A percentile compares a stretch with the other conserved stretches of the same genome.
phyloP scores from a whole-genome alignment of 1,140 invertebrate species.

The Nasonia vitripennis region DNA sequence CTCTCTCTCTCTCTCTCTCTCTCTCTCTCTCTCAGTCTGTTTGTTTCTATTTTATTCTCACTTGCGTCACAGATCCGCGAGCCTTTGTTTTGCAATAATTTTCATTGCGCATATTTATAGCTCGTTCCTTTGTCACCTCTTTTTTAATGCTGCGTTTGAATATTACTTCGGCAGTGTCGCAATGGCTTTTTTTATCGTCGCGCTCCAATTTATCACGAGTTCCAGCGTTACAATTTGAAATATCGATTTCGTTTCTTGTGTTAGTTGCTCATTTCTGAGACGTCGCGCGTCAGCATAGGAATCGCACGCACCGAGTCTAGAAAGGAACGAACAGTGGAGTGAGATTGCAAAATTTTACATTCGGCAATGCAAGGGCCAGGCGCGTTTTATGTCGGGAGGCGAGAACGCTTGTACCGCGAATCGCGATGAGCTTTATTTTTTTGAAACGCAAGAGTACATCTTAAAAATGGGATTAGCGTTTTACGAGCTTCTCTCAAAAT shows the following conservation, averaged over 20 bases:
- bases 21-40: neutral
- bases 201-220: neutral
- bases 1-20: no score
- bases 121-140: neutral
- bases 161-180: neutral
- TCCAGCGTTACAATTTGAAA: no score
- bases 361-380: no score
- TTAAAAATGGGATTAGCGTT: constrained; percentile 12
- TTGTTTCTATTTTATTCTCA: neutral
- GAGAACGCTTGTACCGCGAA: neutral
- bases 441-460: neutral
- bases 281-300: no score
- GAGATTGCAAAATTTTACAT: no score
- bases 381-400: no score
- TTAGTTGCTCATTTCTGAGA: no score
- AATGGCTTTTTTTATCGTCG: neutral
- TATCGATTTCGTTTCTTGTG: no score
- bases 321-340: no score
- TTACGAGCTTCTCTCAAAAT: constrained; percentile 32
- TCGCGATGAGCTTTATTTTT: neutral
- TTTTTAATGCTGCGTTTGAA: neutral
- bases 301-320: no score
- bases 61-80: neutral
- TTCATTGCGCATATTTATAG: neutral
- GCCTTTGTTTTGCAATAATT: neutral